Evolutionary conservation across 2,888 invertebrate species (phyloP).

Genomic region (Heteromyza rotundicornis): DNA sequence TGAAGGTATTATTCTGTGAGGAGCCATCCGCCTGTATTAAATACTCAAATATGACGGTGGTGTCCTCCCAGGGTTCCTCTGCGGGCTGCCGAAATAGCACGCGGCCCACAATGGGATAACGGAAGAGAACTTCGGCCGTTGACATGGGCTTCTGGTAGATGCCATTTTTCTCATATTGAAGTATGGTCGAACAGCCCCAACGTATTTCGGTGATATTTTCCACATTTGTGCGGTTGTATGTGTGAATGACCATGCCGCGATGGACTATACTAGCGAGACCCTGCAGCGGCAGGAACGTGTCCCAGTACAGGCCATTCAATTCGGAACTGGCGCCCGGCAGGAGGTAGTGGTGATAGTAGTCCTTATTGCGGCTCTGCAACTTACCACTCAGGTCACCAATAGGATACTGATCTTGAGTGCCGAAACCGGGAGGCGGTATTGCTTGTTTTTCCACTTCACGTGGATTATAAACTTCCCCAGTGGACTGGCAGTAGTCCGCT

Average conservation of each 20-base stretch:
- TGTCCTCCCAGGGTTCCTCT: slow-evolving; percentile 83
- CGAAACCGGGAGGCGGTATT: slow-evolving; percentile 75
- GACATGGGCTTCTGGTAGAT: slow-evolving; percentile 74
- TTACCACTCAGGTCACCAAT: slow-evolving; percentile 91
- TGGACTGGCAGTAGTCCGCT: slow-evolving; percentile 70
- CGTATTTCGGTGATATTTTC: slow-evolving; percentile 51
- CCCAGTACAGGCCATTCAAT: slow-evolving; percentile 79
- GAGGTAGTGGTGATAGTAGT: slow-evolving; percentile 71
- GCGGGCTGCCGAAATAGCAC: slow-evolving; percentile 82
- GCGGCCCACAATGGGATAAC: slow-evolving; percentile 87
- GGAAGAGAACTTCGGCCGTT: slow-evolving; percentile 81
- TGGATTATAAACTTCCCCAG: slow-evolving; percentile 82
- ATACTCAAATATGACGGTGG: slow-evolving; percentile 81
- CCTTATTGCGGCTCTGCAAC: slow-evolving; percentile 74
- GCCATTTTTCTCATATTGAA: slow-evolving; percentile 70
- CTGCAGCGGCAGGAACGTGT: slow-evolving; percentile 82
- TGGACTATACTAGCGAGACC: slow-evolving; percentile 81
- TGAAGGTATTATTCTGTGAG: slow-evolving; percentile 73
- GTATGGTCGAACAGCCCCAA: slow-evolving; percentile 70
- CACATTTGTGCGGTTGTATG: slow-evolving; percentile 50
- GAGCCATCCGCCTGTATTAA: slow-evolving; percentile 88
- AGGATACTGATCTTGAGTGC: slow-evolving; percentile 83
- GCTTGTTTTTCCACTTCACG: slow-evolving; percentile 65
- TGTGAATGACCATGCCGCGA: slow-evolving; percentile 68
- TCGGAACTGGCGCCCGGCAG: slow-evolving; percentile 75